phyloP scores from a whole-genome alignment of 2,797 vertebrate species.

The Lutjanus argentimaculatus region DNA sequence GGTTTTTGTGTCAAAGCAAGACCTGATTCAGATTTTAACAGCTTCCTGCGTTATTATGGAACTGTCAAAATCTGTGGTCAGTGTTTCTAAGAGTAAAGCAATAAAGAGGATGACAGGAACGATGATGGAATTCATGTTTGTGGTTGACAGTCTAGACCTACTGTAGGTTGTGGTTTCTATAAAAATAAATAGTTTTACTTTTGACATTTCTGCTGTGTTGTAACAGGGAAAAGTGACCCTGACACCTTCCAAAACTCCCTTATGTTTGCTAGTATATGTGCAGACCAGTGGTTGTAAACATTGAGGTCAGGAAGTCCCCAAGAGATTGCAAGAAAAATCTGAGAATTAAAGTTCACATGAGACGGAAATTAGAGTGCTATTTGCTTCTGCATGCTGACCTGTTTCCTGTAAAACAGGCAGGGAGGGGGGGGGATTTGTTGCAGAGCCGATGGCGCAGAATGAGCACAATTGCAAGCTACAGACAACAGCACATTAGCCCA shows the following conservation, averaged over 20 bases:
- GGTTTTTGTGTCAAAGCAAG: slow-evolving; percentile 38
- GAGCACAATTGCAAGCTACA: too few species aligned
- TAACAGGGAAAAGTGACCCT: background rate
- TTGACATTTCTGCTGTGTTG: background rate
- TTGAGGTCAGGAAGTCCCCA: background rate
- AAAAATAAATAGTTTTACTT: background rate
- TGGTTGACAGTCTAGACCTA: slow-evolving; percentile 12
- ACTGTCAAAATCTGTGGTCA: slow-evolving; percentile 34
- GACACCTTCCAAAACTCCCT: background rate
- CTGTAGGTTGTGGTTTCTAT: background rate
- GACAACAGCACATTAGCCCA: too few species aligned
- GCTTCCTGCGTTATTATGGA: slow-evolving; percentile 23
- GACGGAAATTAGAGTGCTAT: too few species aligned
- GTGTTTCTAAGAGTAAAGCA: background rate
- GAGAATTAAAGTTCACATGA: background rate
- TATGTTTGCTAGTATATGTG: background rate
- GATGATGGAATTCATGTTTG: slow-evolving; percentile 4
- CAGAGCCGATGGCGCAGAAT: too few species aligned
- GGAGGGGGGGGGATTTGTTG: too few species aligned
- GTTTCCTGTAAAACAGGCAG: background rate
- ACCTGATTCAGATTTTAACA: slow-evolving; percentile 46
- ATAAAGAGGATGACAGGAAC: background rate
- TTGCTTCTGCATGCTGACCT: too few species aligned
- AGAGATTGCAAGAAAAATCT: background rate
- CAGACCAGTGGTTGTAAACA: background rate